Evolutionary conservation across 2,888 invertebrate genomes (phyloP), one percentile per base, ranked within the genome.

Genomic region (Dynastes tityus): DNA sequence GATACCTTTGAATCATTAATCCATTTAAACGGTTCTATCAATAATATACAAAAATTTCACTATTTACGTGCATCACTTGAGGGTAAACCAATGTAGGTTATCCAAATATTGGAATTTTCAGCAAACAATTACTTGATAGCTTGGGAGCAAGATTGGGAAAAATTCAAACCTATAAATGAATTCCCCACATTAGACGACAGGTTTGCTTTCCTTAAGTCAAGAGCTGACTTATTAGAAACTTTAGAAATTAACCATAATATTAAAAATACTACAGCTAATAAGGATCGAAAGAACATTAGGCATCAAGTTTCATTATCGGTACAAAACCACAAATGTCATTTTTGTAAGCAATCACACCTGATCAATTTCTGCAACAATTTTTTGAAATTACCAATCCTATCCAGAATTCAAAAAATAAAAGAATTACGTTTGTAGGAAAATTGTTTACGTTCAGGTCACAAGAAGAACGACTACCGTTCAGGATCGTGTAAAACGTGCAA

Each of bases 71-170:
- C 22, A 22, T 22, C 22, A 22, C 22, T 22, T 22, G 22, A 22
- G 22, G 16, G 22, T 22, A 22, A 22, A 22, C 22, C 22, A 22
- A 22, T 16, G 16, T 16, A 22, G 22, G 22, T 32, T 78, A 22
- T 22, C 22, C 22, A 22, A 22, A 22, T 55, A 53, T 37, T 83
- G n/a, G 80, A 80, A 75, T 80, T 81, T 49, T 77, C 80, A 1
- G 32, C 78, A 11, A 53, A 40, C 9, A 82, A 83, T 53, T 82
- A 81, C 64, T 1, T 1, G 3, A 58, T 80, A 16, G 82, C 82
- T n/a, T 82, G 81, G 82, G 79, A 82, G 29, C 32, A 49, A 16
- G 75, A 75, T 29, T 78, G 78, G 75, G 78, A 74, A 67, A 49
- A 75, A 37, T 40, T 16, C 8, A 78, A 78, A 51, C n/a, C n/a